A percentile compares a stretch with the other conserved stretches of the same genome.
Evolutionary conservation across 2,888 invertebrate species (phyloP).

Genomic region (Embidobia sp.): DNA sequence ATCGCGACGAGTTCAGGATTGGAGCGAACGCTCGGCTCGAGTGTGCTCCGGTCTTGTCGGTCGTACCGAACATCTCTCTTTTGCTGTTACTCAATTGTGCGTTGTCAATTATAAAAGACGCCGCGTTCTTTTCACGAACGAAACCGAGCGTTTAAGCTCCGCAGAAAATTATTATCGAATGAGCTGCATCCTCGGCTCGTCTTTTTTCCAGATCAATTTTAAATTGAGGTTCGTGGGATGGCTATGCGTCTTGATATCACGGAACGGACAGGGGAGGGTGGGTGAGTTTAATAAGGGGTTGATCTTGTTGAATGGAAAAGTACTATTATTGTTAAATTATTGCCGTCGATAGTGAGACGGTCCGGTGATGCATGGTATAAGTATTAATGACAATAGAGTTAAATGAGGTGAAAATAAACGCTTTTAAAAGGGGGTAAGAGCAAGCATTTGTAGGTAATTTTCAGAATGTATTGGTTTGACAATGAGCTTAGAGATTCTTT

Average conservation of each 20-base stretch:
- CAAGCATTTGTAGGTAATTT: too few species aligned
- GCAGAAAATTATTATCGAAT: constrained; percentile 18
- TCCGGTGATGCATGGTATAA: constrained; percentile 37
- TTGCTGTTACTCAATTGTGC: too few species aligned
- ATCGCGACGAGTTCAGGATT: constrained; percentile 5
- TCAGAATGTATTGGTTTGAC: too few species aligned
- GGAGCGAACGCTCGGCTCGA: not conserved
- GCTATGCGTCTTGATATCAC: constrained; percentile 19
- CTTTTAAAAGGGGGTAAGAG: not conserved
- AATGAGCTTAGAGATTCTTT: too few species aligned
- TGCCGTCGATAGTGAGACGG: constrained; percentile 17
- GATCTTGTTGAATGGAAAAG: constrained; percentile 22
- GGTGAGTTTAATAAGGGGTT: constrained; percentile 26
- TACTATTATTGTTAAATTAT: constrained; percentile 47
- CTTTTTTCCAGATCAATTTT: not conserved
- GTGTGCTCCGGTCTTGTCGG: too few species aligned
- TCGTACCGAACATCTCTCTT: too few species aligned
- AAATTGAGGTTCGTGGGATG: constrained; percentile 20
- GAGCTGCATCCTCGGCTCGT: constrained; percentile 7
- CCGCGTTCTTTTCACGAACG: too few species aligned
- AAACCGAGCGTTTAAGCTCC: constrained; percentile 20
- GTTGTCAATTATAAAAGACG: too few species aligned
- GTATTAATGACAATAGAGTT: constrained; percentile 39
- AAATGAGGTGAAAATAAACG: constrained; percentile 32
- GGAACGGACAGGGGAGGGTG: not conserved